Base-by-base conservation (phyloP, 2,888 invertebrate genomes). In the Sipunculus nudus region DNA sequence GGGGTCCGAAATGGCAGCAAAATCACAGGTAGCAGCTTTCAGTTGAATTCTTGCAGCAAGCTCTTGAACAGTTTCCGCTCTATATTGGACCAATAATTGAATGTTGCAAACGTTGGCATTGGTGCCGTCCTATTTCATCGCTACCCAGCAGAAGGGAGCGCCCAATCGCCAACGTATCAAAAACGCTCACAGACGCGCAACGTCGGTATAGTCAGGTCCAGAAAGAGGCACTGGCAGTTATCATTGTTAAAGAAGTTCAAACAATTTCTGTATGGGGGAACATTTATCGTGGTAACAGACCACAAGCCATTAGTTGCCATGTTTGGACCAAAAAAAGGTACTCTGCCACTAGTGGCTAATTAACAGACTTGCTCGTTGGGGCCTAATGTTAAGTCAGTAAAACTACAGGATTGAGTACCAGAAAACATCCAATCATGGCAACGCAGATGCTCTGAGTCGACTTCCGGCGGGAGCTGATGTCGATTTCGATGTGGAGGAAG, bases 391-490 rank as follows among this genome's bases (percentile, higher is more conserved):
- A n/a, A 63, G 53, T 38, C 43, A 61, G 26, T 60, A 61, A 40
- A 29, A 62, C 4, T 63, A 63, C 40, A 35, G 29, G 5, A 49
- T 63, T 21, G 45, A 61, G 53, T 35, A 61, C 28, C 8, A 46
- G 25, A 45, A 54, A 39, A 64, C 39, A 26, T 13, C 38, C 19
- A 28, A 61, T 21, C 63, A 70, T 32, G 63, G 46, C 35, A 66
- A 66, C 35, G 66, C 66, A 26, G 65, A 70, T 50, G 53, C 52
- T 6, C 54, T 67, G 10, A 67, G 68, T 54, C 64, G 60, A 8
- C 29, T 70, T 6, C 50, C 49, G n/a, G n/a, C n/a, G n/a, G n/a
- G n/a, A n/a, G n/a, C n/a, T n/a, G n/a, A n/a, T n/a, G n/a, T n/a
- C n/a, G n/a, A n/a, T n/a, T n/a, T n/a, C n/a, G n/a, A n/a, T n/a